Conservation (phyloP, 2,113 vertebrate species). For the Xiphophorus couchianus region DNA sequence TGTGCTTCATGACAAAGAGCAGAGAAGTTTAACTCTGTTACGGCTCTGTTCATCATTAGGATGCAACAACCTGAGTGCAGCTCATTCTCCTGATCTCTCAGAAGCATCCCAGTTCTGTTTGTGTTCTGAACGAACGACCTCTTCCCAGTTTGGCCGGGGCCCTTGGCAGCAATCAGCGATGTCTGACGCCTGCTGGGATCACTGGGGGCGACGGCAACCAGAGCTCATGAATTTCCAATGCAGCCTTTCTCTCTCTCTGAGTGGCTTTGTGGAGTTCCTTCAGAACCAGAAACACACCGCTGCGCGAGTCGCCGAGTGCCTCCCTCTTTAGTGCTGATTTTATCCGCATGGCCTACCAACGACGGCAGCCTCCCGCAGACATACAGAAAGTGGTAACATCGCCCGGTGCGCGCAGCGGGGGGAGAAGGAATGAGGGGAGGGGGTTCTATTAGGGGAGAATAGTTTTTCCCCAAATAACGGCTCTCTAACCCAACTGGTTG, state of each 20-base stretch:
- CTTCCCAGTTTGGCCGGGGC: constrained; percentile 42
- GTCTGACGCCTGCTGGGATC: constrained; percentile 62
- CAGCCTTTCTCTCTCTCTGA: constrained; percentile 18
- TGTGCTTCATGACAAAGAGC: background rate
- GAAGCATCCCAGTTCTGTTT: constrained; percentile 36
- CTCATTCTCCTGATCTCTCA: constrained; percentile 25
- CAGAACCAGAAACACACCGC: constrained; percentile 38
- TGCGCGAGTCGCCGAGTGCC: constrained; percentile 18
- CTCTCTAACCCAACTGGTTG: constrained; percentile 50
- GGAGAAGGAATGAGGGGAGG: background rate
- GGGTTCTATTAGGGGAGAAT: constrained; percentile 31
- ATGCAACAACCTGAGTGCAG: background rate
- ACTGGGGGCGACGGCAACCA: constrained; percentile 41
- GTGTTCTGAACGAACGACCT: constrained; percentile 52
- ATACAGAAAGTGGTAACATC: constrained; percentile 64
- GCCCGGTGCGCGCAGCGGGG: constrained; percentile 46
- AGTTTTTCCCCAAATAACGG: constrained; percentile 50
- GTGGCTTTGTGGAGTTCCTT: constrained; percentile 49
- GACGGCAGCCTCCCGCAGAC: constrained; percentile 51
- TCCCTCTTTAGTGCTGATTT: constrained; percentile 62
- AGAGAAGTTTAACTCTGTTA: background rate
- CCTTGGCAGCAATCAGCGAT: constrained; percentile 53
- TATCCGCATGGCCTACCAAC: constrained; percentile 60
- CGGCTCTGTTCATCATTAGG: background rate
- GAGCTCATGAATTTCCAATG: constrained; percentile 65